Base-by-base conservation (phyloP, 2,113 vertebrate genomes). In the Myiopsitta monachus region DNA sequence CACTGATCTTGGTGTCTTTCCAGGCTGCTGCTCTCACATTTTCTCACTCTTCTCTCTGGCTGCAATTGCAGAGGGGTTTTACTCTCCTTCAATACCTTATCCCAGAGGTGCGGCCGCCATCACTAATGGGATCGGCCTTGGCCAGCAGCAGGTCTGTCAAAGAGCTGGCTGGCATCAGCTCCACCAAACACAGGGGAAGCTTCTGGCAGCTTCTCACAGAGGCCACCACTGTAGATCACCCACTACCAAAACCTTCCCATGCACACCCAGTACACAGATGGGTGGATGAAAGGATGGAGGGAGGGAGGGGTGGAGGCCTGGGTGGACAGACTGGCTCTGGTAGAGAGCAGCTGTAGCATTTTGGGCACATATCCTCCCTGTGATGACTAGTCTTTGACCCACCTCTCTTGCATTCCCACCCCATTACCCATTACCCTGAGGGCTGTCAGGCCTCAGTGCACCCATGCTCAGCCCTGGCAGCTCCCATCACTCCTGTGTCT, bases 401-500 rank as follows among this genome's bases (percentile, higher is more conserved):
- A 18, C 14, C 3, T 12, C 31, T 82, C 46, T 31, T 54, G 15
- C 82, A 30, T 24, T 85, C 67, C 30, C 51, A 24, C 7, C 44
- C 41, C 33, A 7, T 18, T 9, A 17, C 44, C 41, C 33, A 7
- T 18, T 9, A 17, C 8, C 1, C 0, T 16, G 4, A 1, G 5
- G n/a, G 55, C 23, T 61, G 57, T 24, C 57, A n/a, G 57, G 23
- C 33, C 33, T 7, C 33, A 23, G 33, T 23, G 22, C 36, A 33
- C 22, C 57, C 1, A 0, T 21, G 54, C 52, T 79, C 36, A 68
- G 41, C 26, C 4, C 52, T 51, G 36, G 52, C 33, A 63, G 30
- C 43, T 7, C 64, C 41, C 62, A 19, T 31, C 3, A 1, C 23
- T 66, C 41, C n/a, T 6, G 26, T 4, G 0, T 26, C 0, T 1